A percentile compares a stretch with the other conserved stretches of the same genome.
Conservation (phyloP, 2,888 invertebrate species). For the Ommatoiulus sabulosus region DNA sequence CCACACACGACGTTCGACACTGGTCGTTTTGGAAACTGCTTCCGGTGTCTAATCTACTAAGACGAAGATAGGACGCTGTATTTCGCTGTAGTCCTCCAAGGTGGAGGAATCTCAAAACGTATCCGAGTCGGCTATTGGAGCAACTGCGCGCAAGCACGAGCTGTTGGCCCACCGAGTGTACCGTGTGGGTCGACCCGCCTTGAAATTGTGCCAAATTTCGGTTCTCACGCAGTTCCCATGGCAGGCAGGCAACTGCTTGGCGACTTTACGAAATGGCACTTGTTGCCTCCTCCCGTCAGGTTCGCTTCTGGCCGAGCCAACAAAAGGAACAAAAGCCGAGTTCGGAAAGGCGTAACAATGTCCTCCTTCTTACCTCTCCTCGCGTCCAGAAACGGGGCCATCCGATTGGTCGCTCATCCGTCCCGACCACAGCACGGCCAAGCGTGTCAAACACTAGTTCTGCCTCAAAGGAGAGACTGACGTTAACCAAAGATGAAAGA, state of each 20-base stretch:
- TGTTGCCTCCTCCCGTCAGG: constrained; percentile 28
- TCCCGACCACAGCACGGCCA: neutral
- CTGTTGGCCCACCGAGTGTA: no score
- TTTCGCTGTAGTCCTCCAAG: no score
- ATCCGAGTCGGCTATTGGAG: neutral
- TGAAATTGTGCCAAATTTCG: neutral
- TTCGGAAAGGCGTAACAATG: neutral
- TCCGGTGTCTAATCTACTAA: no score
- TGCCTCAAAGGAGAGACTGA: constrained; percentile 29
- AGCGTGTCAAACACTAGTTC: constrained; percentile 40
- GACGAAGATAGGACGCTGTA: no score
- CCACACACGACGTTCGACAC: no score
- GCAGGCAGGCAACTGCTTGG: neutral
- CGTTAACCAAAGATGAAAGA: neutral
- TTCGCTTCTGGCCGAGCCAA: neutral
- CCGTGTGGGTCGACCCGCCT: neutral
- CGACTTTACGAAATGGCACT: neutral
- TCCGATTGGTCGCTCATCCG: constrained; percentile 34
- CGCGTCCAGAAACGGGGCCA: constrained; percentile 37
- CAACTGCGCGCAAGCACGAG: no score
- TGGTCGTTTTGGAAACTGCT: no score
- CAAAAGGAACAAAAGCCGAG: neutral
- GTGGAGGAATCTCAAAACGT: no score
- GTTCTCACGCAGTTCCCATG: constrained; percentile 30
- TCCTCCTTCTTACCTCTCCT: neutral